Evolutionary conservation across 92 coral and sea anemone genomes (phyloP).

Genomic region (Pocillopora grandis): DNA sequence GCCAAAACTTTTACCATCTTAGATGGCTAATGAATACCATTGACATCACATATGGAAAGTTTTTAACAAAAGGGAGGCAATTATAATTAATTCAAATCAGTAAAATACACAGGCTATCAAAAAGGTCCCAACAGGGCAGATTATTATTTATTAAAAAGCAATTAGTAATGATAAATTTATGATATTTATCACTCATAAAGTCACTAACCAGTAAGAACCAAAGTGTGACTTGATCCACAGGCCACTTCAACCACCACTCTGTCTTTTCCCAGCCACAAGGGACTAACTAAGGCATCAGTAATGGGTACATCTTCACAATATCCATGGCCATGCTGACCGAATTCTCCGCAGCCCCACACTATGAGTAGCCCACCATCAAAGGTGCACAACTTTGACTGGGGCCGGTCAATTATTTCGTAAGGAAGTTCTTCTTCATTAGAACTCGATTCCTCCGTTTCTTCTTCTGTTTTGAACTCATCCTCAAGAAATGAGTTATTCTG

Average conservation of each 20-base stretch:
- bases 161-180: no score
- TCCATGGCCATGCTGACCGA: constrained; percentile 97
- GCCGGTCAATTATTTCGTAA: neutral
- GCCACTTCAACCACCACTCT: constrained; percentile 66
- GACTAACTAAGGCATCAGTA: constrained; percentile 54
- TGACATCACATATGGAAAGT: no score
- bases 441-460: neutral
- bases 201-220: constrained; percentile 79
- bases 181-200: no score
- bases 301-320: constrained; percentile 62
- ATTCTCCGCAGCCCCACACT: constrained; percentile 99
- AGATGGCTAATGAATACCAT: no score
- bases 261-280: constrained; percentile 74
- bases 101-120: no score
- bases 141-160: no score
- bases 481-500: neutral
- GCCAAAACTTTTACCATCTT: no score
- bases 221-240: constrained; percentile 95
- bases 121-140: no score
- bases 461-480: neutral
- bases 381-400: neutral
- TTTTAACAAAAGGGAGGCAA: no score
- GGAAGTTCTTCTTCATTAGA: neutral
- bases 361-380: constrained; percentile 62
- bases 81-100: no score